Base-by-base conservation (phyloP, 2,113 vertebrate genomes). In the Donacobius atricapilla region DNA sequence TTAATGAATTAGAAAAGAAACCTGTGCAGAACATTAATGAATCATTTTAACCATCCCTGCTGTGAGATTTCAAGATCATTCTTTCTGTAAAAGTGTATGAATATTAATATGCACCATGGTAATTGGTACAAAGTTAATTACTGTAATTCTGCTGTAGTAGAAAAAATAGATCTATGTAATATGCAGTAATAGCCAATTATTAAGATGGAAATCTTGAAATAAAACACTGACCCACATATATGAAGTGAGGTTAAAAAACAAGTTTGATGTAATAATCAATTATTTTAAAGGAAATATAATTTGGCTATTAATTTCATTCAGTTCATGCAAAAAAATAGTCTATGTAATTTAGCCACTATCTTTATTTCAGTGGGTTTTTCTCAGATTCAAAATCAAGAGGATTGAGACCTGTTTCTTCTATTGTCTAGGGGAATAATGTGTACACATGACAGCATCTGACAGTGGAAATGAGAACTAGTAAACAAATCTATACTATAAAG, bases 121-220 rank as follows among this genome's bases (percentile, higher is more conserved):
- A 95, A 97, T 95, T 91, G 88, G 64, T 95, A 95, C 93, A 96
- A 95, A 96, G 95, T 96, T 97, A 97, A 97, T 97, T 97, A 97
- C 92, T 95, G 85, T 91, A 95, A 88, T 96, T 94, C 76, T 82
- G 22, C 45, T 91, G 58, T 24, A 76, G 58, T 71, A 65, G 56
- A 83, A 95, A 86, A 76, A 73, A 28, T 19, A 71, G 69, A n/a
- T 27, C 80, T 72, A 15, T 51, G 22, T 87, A 96, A 77, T 73
- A 70, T 81, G 35, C 15, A 76, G 50, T 92, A 96, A 94, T 83
- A 87, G 18, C 37, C 80, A 50, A 81, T 61, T 96, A 87, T 93
- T 93, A 96, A 69, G 73, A 87, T 63, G 33, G 64, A 91, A 93
- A 81, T 83, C 23, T 37, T 51, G 58, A 68, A 88, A 47, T 89